A percentile compares a stretch with the other conserved stretches of the same genome.
phyloP scores from a whole-genome alignment of 2,888 invertebrate genomes.

The Pammene fasciana region DNA sequence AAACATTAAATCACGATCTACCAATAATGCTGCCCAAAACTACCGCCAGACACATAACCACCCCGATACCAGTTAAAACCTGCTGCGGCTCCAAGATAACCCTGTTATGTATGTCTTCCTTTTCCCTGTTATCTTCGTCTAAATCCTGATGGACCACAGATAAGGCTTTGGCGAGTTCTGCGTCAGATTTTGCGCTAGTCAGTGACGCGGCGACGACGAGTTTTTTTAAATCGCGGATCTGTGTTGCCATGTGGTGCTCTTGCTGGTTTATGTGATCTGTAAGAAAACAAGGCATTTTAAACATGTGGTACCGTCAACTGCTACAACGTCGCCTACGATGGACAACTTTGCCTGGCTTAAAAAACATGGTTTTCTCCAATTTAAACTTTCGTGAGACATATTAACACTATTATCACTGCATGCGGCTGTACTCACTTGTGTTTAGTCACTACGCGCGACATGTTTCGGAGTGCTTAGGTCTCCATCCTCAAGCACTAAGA shows the following conservation, averaged over 20 bases:
- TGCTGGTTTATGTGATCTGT: constrained; percentile 73
- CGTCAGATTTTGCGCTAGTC: constrained; percentile 71
- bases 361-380: no score
- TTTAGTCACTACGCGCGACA: no score
- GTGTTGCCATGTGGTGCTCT: constrained; percentile 63
- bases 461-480: no score
- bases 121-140: constrained; percentile 64
- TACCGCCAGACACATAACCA: constrained; percentile 67
- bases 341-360: no score
- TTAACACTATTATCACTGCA: no score
- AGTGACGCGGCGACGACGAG: constrained; percentile 66
- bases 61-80: constrained; percentile 66
- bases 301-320: no score
- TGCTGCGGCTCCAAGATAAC: constrained; percentile 65
- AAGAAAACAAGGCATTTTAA: constrained; percentile 41
- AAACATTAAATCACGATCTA: constrained; percentile 63
- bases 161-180: constrained; percentile 68
- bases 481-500: no score
- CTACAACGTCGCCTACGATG: no score
- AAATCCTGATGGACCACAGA: constrained; percentile 72
- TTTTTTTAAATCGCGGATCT: constrained; percentile 69
- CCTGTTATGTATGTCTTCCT: constrained; percentile 49
- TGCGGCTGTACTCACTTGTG: no score
- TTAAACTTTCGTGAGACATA: no score
- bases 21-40: constrained; percentile 71